Base-by-base conservation (phyloP, 2,113 vertebrate genomes). In the Calonectris borealis region DNA sequence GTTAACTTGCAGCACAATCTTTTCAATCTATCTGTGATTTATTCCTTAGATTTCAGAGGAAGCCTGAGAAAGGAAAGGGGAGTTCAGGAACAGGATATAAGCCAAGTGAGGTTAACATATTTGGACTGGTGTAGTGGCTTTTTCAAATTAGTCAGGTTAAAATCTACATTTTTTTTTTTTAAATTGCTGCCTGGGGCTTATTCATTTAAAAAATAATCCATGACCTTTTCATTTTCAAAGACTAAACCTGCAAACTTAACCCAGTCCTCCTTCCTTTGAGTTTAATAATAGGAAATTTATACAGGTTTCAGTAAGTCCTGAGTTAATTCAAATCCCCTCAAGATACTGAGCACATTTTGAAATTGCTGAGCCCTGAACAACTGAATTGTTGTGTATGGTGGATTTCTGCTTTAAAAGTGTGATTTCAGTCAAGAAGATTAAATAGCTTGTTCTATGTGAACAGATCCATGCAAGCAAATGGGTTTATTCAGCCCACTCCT, bases 1-100 rank as follows among this genome's bases (percentile, higher is more conserved):
- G 10, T 78, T 94, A 78, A 93, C 36, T 96, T 3, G 0, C 49
- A 84, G 90, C 55, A 61, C 49, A 65, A 42, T 93, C 73, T 96
- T 61, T 96, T 90, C 86, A 84, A 46, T 90, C 85, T 92, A 24
- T 88, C 57, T 68, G 26, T 94, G 76, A 95, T 94, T 94, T 92
- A 89, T 71, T 92, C 70, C 65, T 92, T 86, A 73, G 61, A 85
- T 85, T 97, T 93, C 75, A 82, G 73, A 93, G 89, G 80, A 95
- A 94, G 83, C 86, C 91, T 90, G 80, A 84, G 83, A 91, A 93
- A 86, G 69, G 83, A 91, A 82, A 92, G 52, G 72, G 46, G 65
- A 86, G 52, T 79, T 92, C 66, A 58, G 58, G 58, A 91, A 66
- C 81, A 93, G 94, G 83, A 89, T 91, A 91, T 89, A 91, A 88